Conservation (phyloP, 1,140 invertebrate genomes). For the Drosophila subpulchrella region DNA sequence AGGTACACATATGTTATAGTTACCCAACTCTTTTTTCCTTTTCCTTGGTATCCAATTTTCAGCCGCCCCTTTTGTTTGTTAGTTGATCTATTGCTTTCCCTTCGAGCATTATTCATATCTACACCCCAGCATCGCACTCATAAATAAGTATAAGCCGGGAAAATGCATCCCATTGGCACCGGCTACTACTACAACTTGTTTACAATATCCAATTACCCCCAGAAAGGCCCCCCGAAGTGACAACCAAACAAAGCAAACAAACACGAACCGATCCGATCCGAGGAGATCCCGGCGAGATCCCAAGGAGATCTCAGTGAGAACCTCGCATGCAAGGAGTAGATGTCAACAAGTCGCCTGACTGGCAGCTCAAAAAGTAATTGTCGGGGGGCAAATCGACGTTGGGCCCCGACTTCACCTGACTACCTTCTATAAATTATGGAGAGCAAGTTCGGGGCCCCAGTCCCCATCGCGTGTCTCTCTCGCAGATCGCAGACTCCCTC, state of each 20-base stretch:
- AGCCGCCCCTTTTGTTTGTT: background rate
- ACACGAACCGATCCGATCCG: slow-evolving; percentile 32
- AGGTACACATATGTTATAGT: slow-evolving; percentile 3
- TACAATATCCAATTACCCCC: slow-evolving; percentile 79
- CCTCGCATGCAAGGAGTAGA: slow-evolving; percentile 49
- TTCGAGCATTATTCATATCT: slow-evolving; percentile 66
- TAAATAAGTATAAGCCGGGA: slow-evolving; percentile 45
- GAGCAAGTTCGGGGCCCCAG: slow-evolving; percentile 42
- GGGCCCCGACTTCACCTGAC: slow-evolving; percentile 73
- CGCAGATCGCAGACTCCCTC: slow-evolving; percentile 24
- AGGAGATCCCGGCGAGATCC: slow-evolving; percentile 28
- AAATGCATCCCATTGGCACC: slow-evolving; percentile 36
- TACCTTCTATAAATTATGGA: slow-evolving; percentile 80
- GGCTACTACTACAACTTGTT: slow-evolving; percentile 65
- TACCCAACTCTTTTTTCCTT: slow-evolving; percentile 1
- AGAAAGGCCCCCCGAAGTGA: slow-evolving; percentile 61
- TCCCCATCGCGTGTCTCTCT: slow-evolving; percentile 31
- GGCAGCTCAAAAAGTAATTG: slow-evolving; percentile 76
- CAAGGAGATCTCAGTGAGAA: slow-evolving; percentile 22
- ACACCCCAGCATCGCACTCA: slow-evolving; percentile 53
- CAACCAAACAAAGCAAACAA: slow-evolving; percentile 40
- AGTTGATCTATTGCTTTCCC: slow-evolving; percentile 58
- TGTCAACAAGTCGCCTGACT: slow-evolving; percentile 79
- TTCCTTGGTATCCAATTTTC: too few relatives aligned
- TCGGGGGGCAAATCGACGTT: slow-evolving; percentile 39